Conservation (phyloP, 1,140 invertebrate genomes). For the Helicoverpa armigera region DNA sequence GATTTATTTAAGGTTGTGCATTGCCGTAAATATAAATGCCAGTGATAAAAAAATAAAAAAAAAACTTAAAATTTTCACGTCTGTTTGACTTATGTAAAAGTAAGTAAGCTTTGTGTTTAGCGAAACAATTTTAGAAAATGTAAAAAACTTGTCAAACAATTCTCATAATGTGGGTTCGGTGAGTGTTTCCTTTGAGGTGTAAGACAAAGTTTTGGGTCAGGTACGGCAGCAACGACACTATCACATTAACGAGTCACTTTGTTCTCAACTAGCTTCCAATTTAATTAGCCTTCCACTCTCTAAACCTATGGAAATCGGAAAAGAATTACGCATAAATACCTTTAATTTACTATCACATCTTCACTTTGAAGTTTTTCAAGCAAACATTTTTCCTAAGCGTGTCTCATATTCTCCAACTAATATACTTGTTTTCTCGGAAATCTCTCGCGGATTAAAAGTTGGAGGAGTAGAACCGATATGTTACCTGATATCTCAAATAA, state of each 20-base stretch:
- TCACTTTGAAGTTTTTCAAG: conserved; percentile 20
- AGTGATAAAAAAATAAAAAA: too few relatives aligned
- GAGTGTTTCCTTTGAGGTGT: conserved; percentile 55
- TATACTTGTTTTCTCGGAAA: background rate
- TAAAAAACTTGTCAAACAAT: conserved; percentile 60
- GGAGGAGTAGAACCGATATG: background rate
- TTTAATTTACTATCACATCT: conserved; percentile 21
- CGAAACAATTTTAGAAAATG: conserved; percentile 56
- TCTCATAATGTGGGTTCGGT: conserved; percentile 53
- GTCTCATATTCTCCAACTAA: too few relatives aligned
- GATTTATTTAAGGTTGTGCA: too few relatives aligned
- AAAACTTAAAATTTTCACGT: too few relatives aligned
- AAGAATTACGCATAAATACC: background rate
- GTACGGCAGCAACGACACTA: conserved; percentile 63
- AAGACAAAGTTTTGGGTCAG: conserved; percentile 64
- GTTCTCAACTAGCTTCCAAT: conserved; percentile 65
- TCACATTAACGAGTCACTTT: conserved; percentile 68
- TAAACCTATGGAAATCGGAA: conserved; percentile 34
- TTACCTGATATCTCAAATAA: background rate
- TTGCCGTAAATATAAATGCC: too few relatives aligned
- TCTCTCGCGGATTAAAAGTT: conserved; percentile 8
- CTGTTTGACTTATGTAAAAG: background rate
- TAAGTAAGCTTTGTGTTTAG: conserved; percentile 11
- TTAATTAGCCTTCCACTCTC: conserved; percentile 61
- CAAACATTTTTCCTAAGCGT: conserved; percentile 30